Conservation (phyloP, 2,797 vertebrate genomes). For the Sebastes vulpes region DNA sequence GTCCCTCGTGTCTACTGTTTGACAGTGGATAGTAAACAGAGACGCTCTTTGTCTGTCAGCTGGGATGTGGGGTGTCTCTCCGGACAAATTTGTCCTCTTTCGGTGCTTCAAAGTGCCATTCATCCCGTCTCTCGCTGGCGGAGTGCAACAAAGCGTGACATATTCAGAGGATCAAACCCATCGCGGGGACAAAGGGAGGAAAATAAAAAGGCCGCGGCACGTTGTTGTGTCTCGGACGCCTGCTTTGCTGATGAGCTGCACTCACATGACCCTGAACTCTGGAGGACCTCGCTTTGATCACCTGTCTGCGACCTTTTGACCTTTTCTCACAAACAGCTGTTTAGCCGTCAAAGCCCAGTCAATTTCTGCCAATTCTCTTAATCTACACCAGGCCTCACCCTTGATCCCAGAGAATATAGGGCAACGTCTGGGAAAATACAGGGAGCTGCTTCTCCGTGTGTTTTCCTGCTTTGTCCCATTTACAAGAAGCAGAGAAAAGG, state of each 20-base stretch:
- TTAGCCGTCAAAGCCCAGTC: slow-evolving; percentile 26
- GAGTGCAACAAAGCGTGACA: slow-evolving; percentile 28
- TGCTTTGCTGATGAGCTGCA: slow-evolving; percentile 31
- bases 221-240: slow-evolving; percentile 34
- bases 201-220: neutral
- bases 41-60: slow-evolving; percentile 54
- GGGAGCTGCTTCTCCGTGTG: slow-evolving; percentile 1
- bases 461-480: slow-evolving; percentile 41
- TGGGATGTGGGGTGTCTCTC: slow-evolving; percentile 30
- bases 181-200: slow-evolving; percentile 33
- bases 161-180: slow-evolving; percentile 52
- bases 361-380: slow-evolving; percentile 33
- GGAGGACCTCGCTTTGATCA: slow-evolving; percentile 50
- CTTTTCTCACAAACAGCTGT: slow-evolving; percentile 60
- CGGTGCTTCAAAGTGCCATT: slow-evolving; percentile 56
- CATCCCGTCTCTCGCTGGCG: slow-evolving; percentile 11
- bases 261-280: slow-evolving; percentile 51
- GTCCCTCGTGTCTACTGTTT: slow-evolving; percentile 49
- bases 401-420: slow-evolving; percentile 5
- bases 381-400: slow-evolving; percentile 32
- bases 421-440: slow-evolving; percentile 19
- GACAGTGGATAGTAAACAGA: slow-evolving; percentile 69
- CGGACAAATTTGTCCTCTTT: slow-evolving; percentile 52
- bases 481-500: slow-evolving; percentile 59
- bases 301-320: slow-evolving; percentile 51